Conservation (phyloP, 2,888 invertebrate genomes). For the Eilema griseolum region DNA sequence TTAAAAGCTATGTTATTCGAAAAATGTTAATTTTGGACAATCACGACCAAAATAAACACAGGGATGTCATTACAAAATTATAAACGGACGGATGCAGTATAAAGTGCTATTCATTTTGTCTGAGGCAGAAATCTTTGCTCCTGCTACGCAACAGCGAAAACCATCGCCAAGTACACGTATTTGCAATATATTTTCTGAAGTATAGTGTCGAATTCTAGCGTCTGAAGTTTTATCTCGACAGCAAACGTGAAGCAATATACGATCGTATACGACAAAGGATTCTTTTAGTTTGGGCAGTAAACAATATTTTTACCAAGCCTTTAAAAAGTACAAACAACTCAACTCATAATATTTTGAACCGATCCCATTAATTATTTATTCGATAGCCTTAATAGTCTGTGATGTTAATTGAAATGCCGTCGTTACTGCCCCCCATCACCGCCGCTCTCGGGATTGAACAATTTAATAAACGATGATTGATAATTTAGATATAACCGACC, state of each 20-base stretch:
- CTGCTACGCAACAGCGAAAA: conserved; percentile 32
- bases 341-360: not conserved
- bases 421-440: conserved; percentile 62
- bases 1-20: not conserved
- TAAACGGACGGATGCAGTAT: conserved; percentile 32
- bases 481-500: conserved; percentile 70
- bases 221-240: conserved; percentile 47
- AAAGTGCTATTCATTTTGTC: conserved; percentile 36
- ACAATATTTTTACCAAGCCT: not conserved
- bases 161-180: conserved; percentile 31
- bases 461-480: conserved; percentile 74
- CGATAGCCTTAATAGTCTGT: conserved; percentile 53
- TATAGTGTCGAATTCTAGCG: conserved; percentile 47
- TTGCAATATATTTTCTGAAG: conserved; percentile 41
- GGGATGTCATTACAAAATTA: conserved; percentile 24
- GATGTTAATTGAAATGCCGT: conserved; percentile 73
- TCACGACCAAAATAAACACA: not conserved
- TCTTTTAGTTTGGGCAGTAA: conserved; percentile 24
- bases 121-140: conserved; percentile 31
- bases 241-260: conserved; percentile 36
- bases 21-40: not conserved
- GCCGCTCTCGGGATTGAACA: conserved; percentile 63
- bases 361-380: conserved; percentile 50
- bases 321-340: not conserved
- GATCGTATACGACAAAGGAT: conserved; percentile 30